phyloP scores from a whole-genome alignment of 2,113 vertebrate genomes.

The Muntiacus reevesi region DNA sequence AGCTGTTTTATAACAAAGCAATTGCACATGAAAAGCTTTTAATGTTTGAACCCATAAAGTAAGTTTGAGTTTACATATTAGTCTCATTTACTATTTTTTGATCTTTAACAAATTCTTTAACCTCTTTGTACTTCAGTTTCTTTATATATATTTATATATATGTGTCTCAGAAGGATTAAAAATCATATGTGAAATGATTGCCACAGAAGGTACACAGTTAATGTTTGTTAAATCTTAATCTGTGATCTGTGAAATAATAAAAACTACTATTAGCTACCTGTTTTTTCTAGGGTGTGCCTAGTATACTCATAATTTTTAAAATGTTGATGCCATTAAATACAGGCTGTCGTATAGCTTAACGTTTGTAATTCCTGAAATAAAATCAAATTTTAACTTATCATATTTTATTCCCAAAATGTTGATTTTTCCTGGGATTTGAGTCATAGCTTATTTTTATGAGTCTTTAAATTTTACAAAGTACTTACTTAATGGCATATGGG shows the following conservation, averaged over 20 bases:
- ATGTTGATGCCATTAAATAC: background rate
- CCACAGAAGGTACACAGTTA: background rate
- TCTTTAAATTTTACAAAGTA: conserved; percentile 62
- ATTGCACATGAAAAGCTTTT: conserved; percentile 11
- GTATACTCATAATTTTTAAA: background rate
- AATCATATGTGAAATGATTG: background rate
- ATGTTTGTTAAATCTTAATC: conserved; percentile 33
- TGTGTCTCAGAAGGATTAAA: background rate
- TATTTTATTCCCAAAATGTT: conserved; percentile 9
- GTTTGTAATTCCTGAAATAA: conserved; percentile 31
- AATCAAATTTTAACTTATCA: conserved; percentile 17
- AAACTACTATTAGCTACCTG: background rate
- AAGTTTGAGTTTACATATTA: background rate
- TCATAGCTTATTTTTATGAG: conserved; percentile 62
- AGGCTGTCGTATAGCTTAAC: background rate
- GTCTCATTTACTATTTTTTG: background rate
- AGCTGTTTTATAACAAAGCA: conserved; percentile 9
- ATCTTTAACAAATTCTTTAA: conserved; percentile 2
- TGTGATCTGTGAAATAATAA: conserved; percentile 14
- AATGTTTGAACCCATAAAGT: conserved; percentile 28
- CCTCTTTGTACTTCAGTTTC: background rate
- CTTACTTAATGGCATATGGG: conserved; percentile 40
- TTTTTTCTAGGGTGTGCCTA: background rate
- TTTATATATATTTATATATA: background rate
- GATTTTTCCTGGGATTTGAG: conserved; percentile 43